Conservation (phyloP, 2,888 invertebrate species). For the Schizaphis graminum region DNA sequence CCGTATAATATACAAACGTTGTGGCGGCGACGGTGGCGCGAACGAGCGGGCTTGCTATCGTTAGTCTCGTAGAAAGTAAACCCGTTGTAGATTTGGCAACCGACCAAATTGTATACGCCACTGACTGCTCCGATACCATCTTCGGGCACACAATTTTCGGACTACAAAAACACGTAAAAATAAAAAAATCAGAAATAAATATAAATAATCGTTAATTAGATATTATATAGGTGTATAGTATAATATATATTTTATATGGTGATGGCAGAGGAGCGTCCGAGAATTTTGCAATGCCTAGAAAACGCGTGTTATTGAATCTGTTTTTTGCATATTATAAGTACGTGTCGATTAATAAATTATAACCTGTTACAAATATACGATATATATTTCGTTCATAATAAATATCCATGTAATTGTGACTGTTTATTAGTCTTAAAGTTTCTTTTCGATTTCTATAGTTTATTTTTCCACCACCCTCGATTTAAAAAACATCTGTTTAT, state of each 20-base stretch:
- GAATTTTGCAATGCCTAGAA: background rate
- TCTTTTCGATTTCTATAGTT: background rate
- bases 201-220: slow-evolving; percentile 50
- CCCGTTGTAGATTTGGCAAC: slow-evolving; percentile 46
- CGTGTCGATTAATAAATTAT: background rate
- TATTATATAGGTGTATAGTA: background rate
- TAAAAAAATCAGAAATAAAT: slow-evolving; percentile 21
- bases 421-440: background rate
- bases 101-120: background rate
- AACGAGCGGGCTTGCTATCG: background rate
- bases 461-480: background rate
- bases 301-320: background rate
- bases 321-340: background rate
- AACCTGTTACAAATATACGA: background rate
- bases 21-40: background rate
- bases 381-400: background rate
- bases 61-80: slow-evolving; percentile 51
- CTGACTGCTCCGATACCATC: slow-evolving; percentile 34
- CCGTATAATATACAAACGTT: background rate
- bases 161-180: background rate
- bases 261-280: too few species aligned
- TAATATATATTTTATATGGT: background rate
- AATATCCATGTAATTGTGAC: background rate
- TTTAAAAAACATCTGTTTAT: background rate
- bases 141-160: slow-evolving; percentile 44